Conservation (phyloP, 2,797 vertebrate genomes). For the Leptodactylus fallax region DNA sequence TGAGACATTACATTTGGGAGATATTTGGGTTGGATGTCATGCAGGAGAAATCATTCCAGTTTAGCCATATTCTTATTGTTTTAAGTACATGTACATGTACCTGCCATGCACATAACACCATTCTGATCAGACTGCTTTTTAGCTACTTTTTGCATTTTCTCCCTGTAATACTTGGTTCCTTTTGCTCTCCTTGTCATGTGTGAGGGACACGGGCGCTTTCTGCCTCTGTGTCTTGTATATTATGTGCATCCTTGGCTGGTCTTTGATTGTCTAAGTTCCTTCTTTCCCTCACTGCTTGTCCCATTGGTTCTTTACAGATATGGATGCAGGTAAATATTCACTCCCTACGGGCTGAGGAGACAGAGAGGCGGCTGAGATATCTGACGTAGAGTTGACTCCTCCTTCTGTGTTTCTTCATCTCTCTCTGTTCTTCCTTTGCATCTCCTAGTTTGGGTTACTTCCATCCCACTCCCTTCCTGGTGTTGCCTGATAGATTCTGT, state of each 20-base stretch:
- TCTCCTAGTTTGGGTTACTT: slow-evolving; percentile 53
- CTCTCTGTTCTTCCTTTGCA: slow-evolving; percentile 31
- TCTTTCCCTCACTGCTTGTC: slow-evolving; percentile 86
- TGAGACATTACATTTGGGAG: neutral
- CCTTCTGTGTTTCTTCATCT: slow-evolving; percentile 60
- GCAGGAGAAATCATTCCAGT: neutral
- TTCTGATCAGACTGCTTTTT: neutral
- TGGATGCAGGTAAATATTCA: slow-evolving; percentile 97
- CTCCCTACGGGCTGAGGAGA: slow-evolving; percentile 74
- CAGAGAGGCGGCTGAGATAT: slow-evolving; percentile 61
- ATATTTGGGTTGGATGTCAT: neutral
- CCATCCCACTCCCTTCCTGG: slow-evolving; percentile 30
- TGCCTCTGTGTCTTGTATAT: slow-evolving; percentile 40
- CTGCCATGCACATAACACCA: neutral
- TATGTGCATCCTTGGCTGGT: slow-evolving; percentile 73
- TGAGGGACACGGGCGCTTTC: slow-evolving; percentile 15
- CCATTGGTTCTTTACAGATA: slow-evolving; percentile 91
- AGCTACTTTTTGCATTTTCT: slow-evolving; percentile 1
- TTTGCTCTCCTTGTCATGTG: slow-evolving; percentile 16
- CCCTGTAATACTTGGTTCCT: slow-evolving; percentile 14
- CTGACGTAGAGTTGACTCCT: slow-evolving; percentile 60
- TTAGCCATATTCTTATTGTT: neutral
- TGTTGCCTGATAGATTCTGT: slow-evolving; percentile 23
- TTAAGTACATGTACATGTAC: neutral
- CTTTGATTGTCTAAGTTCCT: slow-evolving; percentile 85